Evolutionary conservation across 1,140 invertebrate species (phyloP).

Genomic region (Drosophila nasuta): DNA sequence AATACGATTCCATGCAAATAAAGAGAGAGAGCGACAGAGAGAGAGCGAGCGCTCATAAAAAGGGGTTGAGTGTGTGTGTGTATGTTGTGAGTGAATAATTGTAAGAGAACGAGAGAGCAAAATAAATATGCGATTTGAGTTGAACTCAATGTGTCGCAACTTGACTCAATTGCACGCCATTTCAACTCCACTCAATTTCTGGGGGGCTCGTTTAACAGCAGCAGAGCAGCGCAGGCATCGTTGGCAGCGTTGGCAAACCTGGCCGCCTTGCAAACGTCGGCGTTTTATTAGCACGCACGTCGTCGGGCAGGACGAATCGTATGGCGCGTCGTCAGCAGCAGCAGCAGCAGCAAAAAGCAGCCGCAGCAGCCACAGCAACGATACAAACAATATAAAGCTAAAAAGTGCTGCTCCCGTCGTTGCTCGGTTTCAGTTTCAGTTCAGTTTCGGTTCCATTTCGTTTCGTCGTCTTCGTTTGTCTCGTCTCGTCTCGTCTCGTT

Average conservation of each 20-base stretch:
- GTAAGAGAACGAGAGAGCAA: slow-evolving; percentile 8
- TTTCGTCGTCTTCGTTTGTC: slow-evolving; percentile 21
- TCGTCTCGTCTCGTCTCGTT: no score
- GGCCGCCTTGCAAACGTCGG: slow-evolving; percentile 41
- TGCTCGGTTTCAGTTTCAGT: slow-evolving; percentile 33
- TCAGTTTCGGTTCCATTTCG: slow-evolving; percentile 27
- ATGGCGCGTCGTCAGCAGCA: slow-evolving; percentile 44
- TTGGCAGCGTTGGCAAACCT: slow-evolving; percentile 38
- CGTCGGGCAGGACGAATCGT: slow-evolving; percentile 78
- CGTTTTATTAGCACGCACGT: slow-evolving; percentile 77
- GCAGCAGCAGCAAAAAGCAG: slow-evolving; percentile 16
- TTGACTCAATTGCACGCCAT: slow-evolving; percentile 34
- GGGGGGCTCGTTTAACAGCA: slow-evolving; percentile 23
- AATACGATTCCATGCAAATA: slow-evolving; percentile 31
- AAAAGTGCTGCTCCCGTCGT: slow-evolving; percentile 38
- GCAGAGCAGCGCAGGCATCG: neutral
- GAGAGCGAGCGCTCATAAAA: neutral
- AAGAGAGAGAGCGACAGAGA: slow-evolving; percentile 4
- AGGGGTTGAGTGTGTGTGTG: neutral
- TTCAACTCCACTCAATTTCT: slow-evolving; percentile 32
- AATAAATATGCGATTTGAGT: slow-evolving; percentile 30
- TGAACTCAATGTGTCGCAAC: slow-evolving; percentile 29
- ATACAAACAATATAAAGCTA: slow-evolving; percentile 24
- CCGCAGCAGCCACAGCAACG: slow-evolving; percentile 17
- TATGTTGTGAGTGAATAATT: neutral